Evolutionary conservation across 2,797 vertebrate genomes (phyloP).

Genomic region (Phrynocephalus guinanensis): DNA sequence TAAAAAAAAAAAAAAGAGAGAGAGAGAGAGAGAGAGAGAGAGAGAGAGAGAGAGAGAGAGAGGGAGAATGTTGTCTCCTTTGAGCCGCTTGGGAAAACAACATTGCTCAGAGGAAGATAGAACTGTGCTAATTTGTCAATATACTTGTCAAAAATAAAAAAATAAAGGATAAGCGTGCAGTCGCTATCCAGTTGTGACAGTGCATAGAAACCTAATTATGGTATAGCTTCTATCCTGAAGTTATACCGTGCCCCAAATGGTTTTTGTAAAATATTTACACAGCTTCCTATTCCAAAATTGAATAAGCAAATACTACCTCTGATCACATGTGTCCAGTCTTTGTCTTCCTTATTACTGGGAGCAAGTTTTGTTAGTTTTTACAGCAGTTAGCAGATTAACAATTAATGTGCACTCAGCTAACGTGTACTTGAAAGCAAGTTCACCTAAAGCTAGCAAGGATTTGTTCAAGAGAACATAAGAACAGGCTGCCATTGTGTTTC

Average conservation of each 20-base stretch:
- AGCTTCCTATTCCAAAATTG: neutral
- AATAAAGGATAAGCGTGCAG: no score
- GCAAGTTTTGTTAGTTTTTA: neutral
- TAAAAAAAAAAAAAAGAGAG: no score
- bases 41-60: no score
- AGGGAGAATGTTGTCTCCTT: no score
- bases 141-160: no score
- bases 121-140: no score
- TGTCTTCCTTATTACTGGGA: neutral
- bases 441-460: neutral
- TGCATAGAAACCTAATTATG: no score
- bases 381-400: neutral
- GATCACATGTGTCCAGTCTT: neutral
- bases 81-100: no score
- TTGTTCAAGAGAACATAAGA: neutral
- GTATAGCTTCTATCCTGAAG: neutral
- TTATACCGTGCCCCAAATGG: neutral
- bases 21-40: no score
- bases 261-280: neutral
- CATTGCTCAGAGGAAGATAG: no score
- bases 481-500: no score
- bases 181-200: no score
- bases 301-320: neutral
- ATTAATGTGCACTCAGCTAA: neutral
- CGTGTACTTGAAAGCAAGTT: neutral